Base-by-base conservation (phyloP, 2,888 invertebrate genomes). In the Sesia apiformis region DNA sequence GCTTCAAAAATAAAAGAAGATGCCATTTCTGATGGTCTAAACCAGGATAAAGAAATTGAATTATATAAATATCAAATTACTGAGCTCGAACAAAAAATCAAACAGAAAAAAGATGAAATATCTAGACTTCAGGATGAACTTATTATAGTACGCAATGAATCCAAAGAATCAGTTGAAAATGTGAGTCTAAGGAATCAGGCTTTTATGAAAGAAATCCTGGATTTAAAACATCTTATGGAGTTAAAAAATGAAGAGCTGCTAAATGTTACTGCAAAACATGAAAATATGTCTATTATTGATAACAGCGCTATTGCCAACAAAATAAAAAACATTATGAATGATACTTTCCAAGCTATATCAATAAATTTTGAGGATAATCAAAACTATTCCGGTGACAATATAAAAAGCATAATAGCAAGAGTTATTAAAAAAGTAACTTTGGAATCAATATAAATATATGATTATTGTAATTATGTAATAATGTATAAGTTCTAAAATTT, bases 271-370 rank as follows among this genome's bases (percentile, higher is more conserved):
- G 5, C 49, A 65, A 63, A 53, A 61, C 59, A 60, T 59, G 59
- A 61, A 38, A 50, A 7, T 58, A 59, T 61, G 56, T 57, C 59
- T 54, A n/a, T 51, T 4, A 52, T 46, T 57, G 39, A 62, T 53
- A 63, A 55, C 55, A 60, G 57, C 54, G 64, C 67, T 59, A 54
- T 69, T 53, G 65, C 65, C 57, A 69, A 62, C 49, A 76, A 69
- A 64, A 58, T 81, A 5, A 88, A 88, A 69, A 65, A 63, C 59
- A 74, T 87, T 52, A 88, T 88, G 84, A 88, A 88, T 74, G 71
- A 78, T 56, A 82, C 82, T 66, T 88, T 75, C 61, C 81, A 75
- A 66, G 70, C 76, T 6, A 71, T 88, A 60, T 74, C 79, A 55
- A 58, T 60, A 39, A 79, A 81, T 64, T 84, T 88, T 65, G 71